Conservation (phyloP, 2,888 invertebrate genomes). For the Saturnia pavonia region DNA sequence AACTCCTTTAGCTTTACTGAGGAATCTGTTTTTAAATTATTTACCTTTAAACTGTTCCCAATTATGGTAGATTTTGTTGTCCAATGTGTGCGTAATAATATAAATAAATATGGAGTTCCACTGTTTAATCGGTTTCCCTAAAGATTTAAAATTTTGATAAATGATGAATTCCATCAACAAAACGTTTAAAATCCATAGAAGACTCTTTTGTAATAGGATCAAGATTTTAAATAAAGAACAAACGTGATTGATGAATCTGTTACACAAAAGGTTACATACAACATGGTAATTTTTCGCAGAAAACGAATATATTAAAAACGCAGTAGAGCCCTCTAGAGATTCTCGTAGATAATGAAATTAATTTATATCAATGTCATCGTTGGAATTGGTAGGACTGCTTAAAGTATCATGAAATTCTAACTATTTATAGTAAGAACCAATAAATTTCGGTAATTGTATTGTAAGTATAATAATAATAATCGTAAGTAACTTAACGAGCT, state of each 20-base stretch:
- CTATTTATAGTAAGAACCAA: slow-evolving; percentile 25
- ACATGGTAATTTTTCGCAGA: slow-evolving; percentile 29
- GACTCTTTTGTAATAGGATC: background rate
- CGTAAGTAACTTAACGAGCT: slow-evolving; percentile 28
- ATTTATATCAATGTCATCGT: slow-evolving; percentile 23
- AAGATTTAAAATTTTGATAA: slow-evolving; percentile 17
- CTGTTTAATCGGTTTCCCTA: slow-evolving; percentile 21
- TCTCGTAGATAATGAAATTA: slow-evolving; percentile 31
- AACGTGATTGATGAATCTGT: slow-evolving; percentile 31
- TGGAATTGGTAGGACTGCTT: slow-evolving; percentile 28
- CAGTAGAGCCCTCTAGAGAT: slow-evolving; percentile 32
- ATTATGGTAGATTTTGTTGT: slow-evolving; percentile 20
- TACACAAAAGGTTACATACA: slow-evolving; percentile 33
- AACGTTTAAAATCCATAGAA: background rate
- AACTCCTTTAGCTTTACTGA: background rate
- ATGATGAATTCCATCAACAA: slow-evolving; percentile 21
- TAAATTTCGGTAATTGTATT: slow-evolving; percentile 26
- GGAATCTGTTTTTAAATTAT: background rate
- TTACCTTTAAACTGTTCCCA: slow-evolving; percentile 23
- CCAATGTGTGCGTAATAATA: slow-evolving; percentile 21
- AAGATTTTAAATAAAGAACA: slow-evolving; percentile 13
- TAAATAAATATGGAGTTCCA: slow-evolving; percentile 22
- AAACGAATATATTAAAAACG: slow-evolving; percentile 28
- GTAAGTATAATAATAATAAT: too few species aligned
- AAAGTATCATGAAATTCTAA: slow-evolving; percentile 31